A percentile compares a stretch with the other conserved stretches of the same genome.
Conservation (phyloP, 2,888 invertebrate species). For the Emmelina monodactyla region DNA sequence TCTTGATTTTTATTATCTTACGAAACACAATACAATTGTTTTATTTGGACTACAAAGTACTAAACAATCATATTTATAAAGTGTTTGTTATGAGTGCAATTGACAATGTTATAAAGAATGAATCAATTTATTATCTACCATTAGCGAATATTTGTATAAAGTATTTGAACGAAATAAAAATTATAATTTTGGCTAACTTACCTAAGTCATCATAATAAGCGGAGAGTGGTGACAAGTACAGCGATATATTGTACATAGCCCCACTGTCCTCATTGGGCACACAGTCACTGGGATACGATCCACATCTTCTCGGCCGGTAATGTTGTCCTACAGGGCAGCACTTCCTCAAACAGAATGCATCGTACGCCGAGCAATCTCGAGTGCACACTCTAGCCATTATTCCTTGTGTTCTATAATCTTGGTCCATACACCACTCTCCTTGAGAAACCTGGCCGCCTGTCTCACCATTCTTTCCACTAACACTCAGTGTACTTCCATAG, state of each 20-base stretch:
- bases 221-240: constrained; percentile 33
- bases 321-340: constrained; percentile 65
- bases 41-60: no score
- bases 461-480: constrained; percentile 20
- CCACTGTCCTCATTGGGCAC: constrained; percentile 26
- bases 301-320: constrained; percentile 35
- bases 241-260: constrained; percentile 33
- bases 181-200: no score
- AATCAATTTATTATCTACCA: no score
- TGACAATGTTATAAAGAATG: no score
- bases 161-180: no score
- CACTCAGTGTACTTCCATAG: constrained; percentile 30
- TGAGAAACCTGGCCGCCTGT: constrained; percentile 20
- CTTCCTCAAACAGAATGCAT: constrained; percentile 53
- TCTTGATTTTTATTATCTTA: no score
- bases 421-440: constrained; percentile 55
- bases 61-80: no score
- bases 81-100: no score
- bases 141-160: no score
- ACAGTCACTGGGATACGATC: constrained; percentile 34
- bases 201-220: constrained; percentile 25
- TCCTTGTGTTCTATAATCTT: constrained; percentile 21
- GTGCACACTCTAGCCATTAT: constrained; percentile 44
- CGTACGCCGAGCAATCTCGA: constrained; percentile 30
- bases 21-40: no score